Conservation (phyloP, 2,113 vertebrate species). For the Colistium nudipinnis region DNA sequence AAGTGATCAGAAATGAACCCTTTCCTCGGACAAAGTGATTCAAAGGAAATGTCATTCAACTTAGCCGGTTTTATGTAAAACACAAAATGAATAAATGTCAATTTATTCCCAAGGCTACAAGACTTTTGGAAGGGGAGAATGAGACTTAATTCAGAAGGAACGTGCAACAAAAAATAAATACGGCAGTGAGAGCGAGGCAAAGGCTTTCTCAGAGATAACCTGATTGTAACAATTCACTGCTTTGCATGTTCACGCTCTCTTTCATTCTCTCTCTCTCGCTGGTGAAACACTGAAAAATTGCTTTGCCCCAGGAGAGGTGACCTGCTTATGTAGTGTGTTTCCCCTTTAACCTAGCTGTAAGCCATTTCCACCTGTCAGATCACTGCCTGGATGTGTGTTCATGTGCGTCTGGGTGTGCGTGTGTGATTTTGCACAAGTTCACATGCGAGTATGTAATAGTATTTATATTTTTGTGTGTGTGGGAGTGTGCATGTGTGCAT, state of each 20-base stretch:
- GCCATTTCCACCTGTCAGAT: slow-evolving; percentile 76
- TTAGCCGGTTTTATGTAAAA: slow-evolving; percentile 13
- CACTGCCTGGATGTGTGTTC: slow-evolving; percentile 37
- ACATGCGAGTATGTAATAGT: not conserved
- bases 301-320: slow-evolving; percentile 70
- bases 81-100: slow-evolving; percentile 12
- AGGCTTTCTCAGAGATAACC: not conserved
- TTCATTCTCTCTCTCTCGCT: slow-evolving; percentile 13
- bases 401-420: slow-evolving; percentile 13
- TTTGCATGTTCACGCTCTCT: not conserved
- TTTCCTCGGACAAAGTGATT: slow-evolving; percentile 14
- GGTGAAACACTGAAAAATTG: slow-evolving; percentile 43
- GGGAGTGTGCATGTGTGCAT: not conserved
- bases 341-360: slow-evolving; percentile 73
- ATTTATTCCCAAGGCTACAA: slow-evolving; percentile 14
- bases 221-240: slow-evolving; percentile 15
- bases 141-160: slow-evolving; percentile 17
- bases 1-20: slow-evolving; percentile 8
- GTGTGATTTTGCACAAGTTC: slow-evolving; percentile 1
- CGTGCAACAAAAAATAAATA: slow-evolving; percentile 2
- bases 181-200: not conserved
- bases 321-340: slow-evolving; percentile 72
- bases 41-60: slow-evolving; percentile 27
- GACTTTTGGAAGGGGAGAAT: slow-evolving; percentile 1
- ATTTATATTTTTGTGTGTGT: not conserved